Conservation (phyloP, 23 tunicate genomes). For the Diplosoma virens region DNA sequence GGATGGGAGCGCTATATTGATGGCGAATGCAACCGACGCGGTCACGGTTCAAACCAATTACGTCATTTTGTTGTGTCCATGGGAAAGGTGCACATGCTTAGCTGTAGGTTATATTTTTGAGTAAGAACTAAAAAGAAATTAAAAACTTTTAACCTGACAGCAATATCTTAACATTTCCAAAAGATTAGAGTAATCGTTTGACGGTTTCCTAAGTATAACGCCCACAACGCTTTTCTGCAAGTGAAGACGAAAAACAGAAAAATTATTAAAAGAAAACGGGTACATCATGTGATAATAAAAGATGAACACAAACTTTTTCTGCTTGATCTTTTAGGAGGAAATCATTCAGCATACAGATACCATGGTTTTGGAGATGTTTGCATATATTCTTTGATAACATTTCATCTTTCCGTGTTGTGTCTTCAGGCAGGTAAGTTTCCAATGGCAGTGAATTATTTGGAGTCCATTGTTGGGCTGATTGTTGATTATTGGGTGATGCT, state of each 20-base stretch:
- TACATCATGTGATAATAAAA: not conserved
- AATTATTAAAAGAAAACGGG: not conserved
- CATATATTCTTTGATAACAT: constrained; percentile 18
- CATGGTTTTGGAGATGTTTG: constrained; percentile 20
- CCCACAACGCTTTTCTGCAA: too few relatives aligned
- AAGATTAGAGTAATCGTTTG: not conserved
- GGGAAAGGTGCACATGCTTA: not conserved
- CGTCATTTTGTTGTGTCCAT: too few relatives aligned
- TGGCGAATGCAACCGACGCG: too few relatives aligned
- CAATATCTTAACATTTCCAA: not conserved
- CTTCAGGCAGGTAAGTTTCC: constrained; percentile 18
- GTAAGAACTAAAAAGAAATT: not conserved
- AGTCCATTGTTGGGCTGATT: constrained; percentile 26
- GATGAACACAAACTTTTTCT: constrained; percentile 13
- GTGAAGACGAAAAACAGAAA: not conserved
- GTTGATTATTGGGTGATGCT: too few relatives aligned
- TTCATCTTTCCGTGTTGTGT: constrained; percentile 19
- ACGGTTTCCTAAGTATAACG: too few relatives aligned
- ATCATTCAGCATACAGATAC: constrained; percentile 34
- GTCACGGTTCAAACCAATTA: too few relatives aligned
- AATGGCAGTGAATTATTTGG: constrained; percentile 41
- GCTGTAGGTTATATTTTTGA: not conserved
- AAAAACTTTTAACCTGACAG: not conserved
- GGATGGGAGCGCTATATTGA: not conserved
- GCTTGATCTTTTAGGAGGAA: constrained; percentile 43